These are phyloP conservation scores for Cryptops parisi DNA, from an alignment of 2,888 invertebrate genomes.

Conservation along the genomic window DNA sequence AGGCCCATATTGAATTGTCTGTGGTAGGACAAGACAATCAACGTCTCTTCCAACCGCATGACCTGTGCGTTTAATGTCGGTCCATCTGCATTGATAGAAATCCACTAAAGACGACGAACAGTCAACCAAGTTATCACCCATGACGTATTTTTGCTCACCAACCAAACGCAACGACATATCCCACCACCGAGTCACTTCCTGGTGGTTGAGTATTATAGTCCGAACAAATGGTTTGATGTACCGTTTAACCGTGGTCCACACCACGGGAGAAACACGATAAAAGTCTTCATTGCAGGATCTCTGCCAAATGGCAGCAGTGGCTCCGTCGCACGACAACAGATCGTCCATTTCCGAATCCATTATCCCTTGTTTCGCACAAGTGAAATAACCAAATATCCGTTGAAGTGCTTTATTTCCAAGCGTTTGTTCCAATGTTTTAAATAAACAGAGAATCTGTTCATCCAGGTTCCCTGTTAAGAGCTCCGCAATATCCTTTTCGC, in stretches of 20 bases:
- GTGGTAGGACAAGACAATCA: slow-evolving; percentile 17
- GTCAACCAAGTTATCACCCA: slow-evolving; percentile 13
- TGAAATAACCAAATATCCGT: slow-evolving; percentile 51
- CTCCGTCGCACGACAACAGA: slow-evolving; percentile 31
- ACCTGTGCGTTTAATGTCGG: slow-evolving; percentile 28
- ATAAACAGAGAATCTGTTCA: slow-evolving; percentile 48
- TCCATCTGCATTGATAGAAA: slow-evolving; percentile 27
- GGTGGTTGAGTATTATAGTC: slow-evolving; percentile 25
- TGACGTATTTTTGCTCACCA: slow-evolving; percentile 45
- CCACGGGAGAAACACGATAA: neutral
- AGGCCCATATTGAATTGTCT: slow-evolving; percentile 18
- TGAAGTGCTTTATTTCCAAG: slow-evolving; percentile 43
- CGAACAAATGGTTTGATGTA: slow-evolving; percentile 6
- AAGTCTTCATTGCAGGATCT: neutral
- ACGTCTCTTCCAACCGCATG: slow-evolving; percentile 40
- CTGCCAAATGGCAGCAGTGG: neutral
- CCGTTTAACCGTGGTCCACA: slow-evolving; percentile 3
- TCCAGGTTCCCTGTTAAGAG: slow-evolving; percentile 41
- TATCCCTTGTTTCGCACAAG: slow-evolving; percentile 59
- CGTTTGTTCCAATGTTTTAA: slow-evolving; percentile 52
- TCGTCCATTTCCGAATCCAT: slow-evolving; percentile 65
- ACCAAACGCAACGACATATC: slow-evolving; percentile 46
- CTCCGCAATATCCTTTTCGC: slow-evolving; percentile 41
- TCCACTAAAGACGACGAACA: slow-evolving; percentile 23
- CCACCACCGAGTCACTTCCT: slow-evolving; percentile 49